Evolutionary conservation across 2,888 invertebrate species (phyloP), one percentile per base, ranked within the genome.

Genomic region (Spodoptera exigua): DNA sequence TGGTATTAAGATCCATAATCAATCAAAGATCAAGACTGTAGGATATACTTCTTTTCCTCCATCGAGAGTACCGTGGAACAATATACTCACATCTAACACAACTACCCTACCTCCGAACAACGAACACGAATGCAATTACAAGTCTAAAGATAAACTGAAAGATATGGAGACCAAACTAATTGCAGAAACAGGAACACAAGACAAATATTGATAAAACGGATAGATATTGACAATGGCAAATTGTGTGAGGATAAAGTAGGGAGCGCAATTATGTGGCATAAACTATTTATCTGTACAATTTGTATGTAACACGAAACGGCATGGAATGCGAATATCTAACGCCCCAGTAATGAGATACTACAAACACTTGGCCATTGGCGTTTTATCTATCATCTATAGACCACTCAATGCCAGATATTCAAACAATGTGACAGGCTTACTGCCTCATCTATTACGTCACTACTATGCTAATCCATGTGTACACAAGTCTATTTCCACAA

Each of bases 261-360:
- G 13, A 58, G 11, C 12, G 45, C 61, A 61, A 57, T 66, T 57
- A 72, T 61, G 54, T 54, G 43, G 47, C 61, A 67, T 43, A 52
- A 21, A 21, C 44, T 52, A 64, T 70, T 56, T 54, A 67, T 61
- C 63, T 70, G 48, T 52, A 69, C 73, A 65, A 67, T 61, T 61
- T 70, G 48, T 52, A 69, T 74, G 67, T 69, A 72, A 55, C 58
- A 58, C 76, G 75, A 80, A 81, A 83, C 81, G 81, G 72, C 76
- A 76, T 76, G 82, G 83, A 84, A 85, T 82, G 81, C 74, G 70
- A 79, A 61, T 65, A 64, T 64, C 55, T 63, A 72, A 84, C 88
- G 87, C 89, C 89, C 87, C 85, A 67, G 89, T 89, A 91, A 91
- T 88, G 81, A 86, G 84, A 89, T 85, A 88, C 84, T 71, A 58